Percentiles rank a stretch among this genome's conserved stretches.
Evolutionary conservation across 2,888 invertebrate genomes (phyloP).

Genomic region (Drepana falcataria): DNA sequence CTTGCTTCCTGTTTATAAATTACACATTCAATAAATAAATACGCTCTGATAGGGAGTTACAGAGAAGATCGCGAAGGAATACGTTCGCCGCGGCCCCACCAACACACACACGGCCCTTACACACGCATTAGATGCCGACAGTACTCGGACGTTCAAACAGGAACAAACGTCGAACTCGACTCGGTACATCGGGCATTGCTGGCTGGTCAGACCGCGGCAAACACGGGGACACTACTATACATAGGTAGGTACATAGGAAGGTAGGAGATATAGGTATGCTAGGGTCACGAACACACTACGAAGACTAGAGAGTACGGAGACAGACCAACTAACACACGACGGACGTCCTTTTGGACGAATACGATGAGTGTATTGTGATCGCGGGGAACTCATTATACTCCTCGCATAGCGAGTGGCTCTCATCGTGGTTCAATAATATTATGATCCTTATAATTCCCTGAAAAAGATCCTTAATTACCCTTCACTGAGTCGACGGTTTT

Average conservation of each 20-base stretch:
- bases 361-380: neutral
- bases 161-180: neutral
- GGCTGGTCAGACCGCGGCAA: conserved; percentile 15
- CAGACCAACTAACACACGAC: neutral
- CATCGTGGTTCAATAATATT: too few relatives aligned
- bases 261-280: conserved; percentile 33
- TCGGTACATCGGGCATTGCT: neutral
- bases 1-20: conserved; percentile 59
- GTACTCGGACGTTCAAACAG: neutral
- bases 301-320: conserved; percentile 46
- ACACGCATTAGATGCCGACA: conserved; percentile 7
- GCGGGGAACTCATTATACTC: too few relatives aligned
- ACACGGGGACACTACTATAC: conserved; percentile 14
- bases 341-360: neutral
- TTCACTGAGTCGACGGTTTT: neutral
- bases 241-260: conserved; percentile 6
- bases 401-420: too few relatives aligned
- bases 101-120: conserved; percentile 9
- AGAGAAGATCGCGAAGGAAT: conserved; percentile 24
- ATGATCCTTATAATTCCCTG: too few relatives aligned
- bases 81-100: conserved; percentile 14
- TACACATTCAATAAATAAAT: conserved; percentile 33
- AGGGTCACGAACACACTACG: conserved; percentile 53
- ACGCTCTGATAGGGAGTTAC: conserved; percentile 24
- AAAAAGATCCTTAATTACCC: neutral